A percentile compares a stretch with the other conserved stretches of the same genome.
Evolutionary conservation across 2,797 vertebrate species (phyloP).

Genomic region (Eupleurogrammus muticus): DNA sequence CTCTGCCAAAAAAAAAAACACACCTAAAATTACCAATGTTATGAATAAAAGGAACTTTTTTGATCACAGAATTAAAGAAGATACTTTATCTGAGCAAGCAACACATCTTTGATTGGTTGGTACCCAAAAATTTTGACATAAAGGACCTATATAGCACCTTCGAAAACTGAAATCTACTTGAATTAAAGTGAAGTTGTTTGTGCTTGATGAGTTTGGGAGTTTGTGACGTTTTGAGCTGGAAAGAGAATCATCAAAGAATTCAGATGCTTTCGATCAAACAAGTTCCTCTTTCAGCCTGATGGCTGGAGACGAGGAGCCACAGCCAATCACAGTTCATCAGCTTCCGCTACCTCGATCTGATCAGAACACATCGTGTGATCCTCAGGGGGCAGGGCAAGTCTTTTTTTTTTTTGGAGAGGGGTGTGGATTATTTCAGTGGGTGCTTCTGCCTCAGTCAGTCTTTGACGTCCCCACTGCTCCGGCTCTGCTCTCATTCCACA

Average conservation of each 20-base stretch:
- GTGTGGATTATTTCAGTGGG: background rate
- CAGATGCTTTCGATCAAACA: background rate
- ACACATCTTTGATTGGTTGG: too few species aligned
- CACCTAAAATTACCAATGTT: too few species aligned
- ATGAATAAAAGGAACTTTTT: too few species aligned
- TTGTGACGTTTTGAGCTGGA: too few species aligned
- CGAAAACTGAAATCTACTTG: too few species aligned
- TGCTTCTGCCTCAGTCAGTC: constrained; percentile 20
- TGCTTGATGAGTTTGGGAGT: too few species aligned
- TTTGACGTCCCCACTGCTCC: background rate
- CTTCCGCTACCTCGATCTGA: background rate
- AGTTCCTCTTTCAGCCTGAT: background rate
- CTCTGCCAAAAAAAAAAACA: too few species aligned
- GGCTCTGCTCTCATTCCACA: background rate
- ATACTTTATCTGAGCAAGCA: too few species aligned
- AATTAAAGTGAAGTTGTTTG: too few species aligned
- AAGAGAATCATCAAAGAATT: background rate
- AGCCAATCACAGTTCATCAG: background rate
- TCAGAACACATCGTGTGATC: background rate
- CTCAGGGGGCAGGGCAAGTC: background rate
- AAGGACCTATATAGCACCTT: too few species aligned
- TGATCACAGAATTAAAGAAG: too few species aligned
- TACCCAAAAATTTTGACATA: too few species aligned
- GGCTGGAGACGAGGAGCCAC: background rate
- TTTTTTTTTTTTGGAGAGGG: background rate